These are phyloP conservation scores for Procambarus virginalis DNA, from an alignment of 1,140 invertebrate species.

Conservation along the genomic window DNA sequence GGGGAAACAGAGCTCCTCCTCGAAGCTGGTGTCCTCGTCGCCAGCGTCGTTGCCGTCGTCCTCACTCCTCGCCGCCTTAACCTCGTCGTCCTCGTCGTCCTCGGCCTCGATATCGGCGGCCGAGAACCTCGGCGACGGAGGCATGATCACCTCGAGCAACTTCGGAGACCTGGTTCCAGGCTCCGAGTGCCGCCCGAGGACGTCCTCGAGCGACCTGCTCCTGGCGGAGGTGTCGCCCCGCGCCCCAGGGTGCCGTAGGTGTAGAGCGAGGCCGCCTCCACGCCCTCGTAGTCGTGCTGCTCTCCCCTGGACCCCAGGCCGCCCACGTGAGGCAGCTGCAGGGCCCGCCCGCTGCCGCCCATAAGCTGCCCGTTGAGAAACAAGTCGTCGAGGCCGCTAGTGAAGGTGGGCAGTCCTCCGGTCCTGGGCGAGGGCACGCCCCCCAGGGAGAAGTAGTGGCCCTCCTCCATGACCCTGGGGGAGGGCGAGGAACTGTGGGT, in stretches of 20 bases:
- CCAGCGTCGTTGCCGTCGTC: conserved; percentile 51
- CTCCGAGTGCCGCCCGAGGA: conserved; percentile 27
- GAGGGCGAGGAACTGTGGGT: conserved; percentile 32
- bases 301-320: background rate
- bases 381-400: conserved; percentile 35
- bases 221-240: conserved; percentile 27
- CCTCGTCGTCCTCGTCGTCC: conserved; percentile 43
- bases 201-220: conserved; percentile 50
- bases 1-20: conserved; percentile 37
- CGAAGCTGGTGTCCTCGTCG: conserved; percentile 58
- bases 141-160: conserved; percentile 23
- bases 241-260: conserved; percentile 21
- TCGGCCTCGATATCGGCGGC: conserved; percentile 35
- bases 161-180: conserved; percentile 29
- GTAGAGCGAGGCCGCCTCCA: conserved; percentile 30
- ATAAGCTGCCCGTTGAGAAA: conserved; percentile 56
- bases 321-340: conserved; percentile 22
- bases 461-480: conserved; percentile 38
- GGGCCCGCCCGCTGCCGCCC: conserved; percentile 20
- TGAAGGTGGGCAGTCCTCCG: conserved; percentile 18
- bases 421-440: conserved; percentile 37
- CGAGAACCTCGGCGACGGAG: conserved; percentile 46
- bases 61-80: conserved; percentile 38
- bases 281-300: conserved; percentile 42
- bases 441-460: conserved; percentile 49